Base-by-base conservation (phyloP, 2,797 vertebrate genomes). In the Ctenopoma multispine region DNA sequence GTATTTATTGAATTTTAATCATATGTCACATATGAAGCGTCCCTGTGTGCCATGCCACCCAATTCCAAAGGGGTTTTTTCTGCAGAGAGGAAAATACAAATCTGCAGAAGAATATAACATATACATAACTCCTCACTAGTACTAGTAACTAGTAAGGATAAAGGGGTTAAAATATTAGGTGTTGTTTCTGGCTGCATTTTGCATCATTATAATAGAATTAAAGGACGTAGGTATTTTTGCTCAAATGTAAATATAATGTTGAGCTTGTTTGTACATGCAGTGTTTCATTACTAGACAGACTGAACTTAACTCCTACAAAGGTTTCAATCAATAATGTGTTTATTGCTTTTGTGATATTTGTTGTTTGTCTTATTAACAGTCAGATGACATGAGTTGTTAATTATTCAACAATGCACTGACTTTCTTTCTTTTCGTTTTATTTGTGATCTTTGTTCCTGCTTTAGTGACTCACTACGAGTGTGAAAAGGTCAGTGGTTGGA, bases 401-500 rank as follows among this genome's bases (percentile, higher is more conserved):
- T 67, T 23, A 14, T 29, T 64, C 31, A 73, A 56, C 63, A 70
- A 46, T 58, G 7, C 20, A 36, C 23, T 24, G 34, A 48, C 3
- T 2, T 58, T 75, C 68, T 69, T 24, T 9, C 51, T 63, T 49
- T 63, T 51, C 48, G 10, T 56, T 75, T 58, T 56, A 53, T 21
- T 63, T 4, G n/a, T 4, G 40, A n/a, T 58, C 38, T 57, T 59
- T 59, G 31, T 76, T 82, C 27, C 56, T 62, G 54, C 80, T 43
- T 20, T 18, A 20, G 24, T 86, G 84, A 88, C 24, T 88, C 84
- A 89, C 47, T 17, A 41, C 40, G 40, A 0, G 50, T 70, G 66
- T 76, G 58, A 79, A 79, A 86, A 83, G 75, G 69, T 80, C 78
- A 44, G 27, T 1, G 27, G 18, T 46, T 69, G 57, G 63, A 63